Percentiles rank a stretch among this genome's conserved stretches.
Conservation (phyloP, 2,888 invertebrate species). For the Dynastes grantii region DNA sequence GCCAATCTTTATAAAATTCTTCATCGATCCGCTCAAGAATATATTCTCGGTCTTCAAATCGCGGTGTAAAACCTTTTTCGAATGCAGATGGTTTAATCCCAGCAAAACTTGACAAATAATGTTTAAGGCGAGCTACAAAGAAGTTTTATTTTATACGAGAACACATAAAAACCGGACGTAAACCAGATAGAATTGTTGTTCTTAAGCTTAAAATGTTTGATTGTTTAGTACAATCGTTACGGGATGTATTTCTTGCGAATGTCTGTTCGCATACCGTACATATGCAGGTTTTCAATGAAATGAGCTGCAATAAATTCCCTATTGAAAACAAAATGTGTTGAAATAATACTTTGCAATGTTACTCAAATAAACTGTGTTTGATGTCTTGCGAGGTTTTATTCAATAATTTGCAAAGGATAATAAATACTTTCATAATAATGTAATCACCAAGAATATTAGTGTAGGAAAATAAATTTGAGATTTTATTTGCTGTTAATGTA, state of each 20-base stretch:
- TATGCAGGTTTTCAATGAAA: too few species aligned
- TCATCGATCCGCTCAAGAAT: conserved; percentile 79
- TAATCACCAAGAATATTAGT: too few species aligned
- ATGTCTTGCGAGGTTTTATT: background rate
- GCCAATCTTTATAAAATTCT: conserved; percentile 83
- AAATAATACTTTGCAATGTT: background rate
- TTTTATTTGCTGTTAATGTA: background rate
- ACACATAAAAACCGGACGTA: conserved; percentile 58
- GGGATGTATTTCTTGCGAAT: too few species aligned
- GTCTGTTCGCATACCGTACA: too few species aligned
- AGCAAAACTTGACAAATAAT: conserved; percentile 83
- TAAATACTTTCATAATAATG: background rate
- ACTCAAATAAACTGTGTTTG: conserved; percentile 21
- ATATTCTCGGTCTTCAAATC: conserved; percentile 92
- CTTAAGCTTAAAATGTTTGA: too few species aligned
- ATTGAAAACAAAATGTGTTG: conserved; percentile 11
- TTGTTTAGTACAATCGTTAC: too few species aligned
- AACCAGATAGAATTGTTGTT: background rate
- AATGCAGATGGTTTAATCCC: conserved; percentile 87
- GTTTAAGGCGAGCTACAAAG: conserved; percentile 78
- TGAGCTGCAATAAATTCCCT: too few species aligned
- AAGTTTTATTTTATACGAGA: conserved; percentile 48
- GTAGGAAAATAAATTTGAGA: too few species aligned
- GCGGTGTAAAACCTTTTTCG: conserved; percentile 84
- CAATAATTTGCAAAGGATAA: background rate